phyloP scores from a whole-genome alignment of 2,113 vertebrate genomes.

The Sprattus sprattus region DNA sequence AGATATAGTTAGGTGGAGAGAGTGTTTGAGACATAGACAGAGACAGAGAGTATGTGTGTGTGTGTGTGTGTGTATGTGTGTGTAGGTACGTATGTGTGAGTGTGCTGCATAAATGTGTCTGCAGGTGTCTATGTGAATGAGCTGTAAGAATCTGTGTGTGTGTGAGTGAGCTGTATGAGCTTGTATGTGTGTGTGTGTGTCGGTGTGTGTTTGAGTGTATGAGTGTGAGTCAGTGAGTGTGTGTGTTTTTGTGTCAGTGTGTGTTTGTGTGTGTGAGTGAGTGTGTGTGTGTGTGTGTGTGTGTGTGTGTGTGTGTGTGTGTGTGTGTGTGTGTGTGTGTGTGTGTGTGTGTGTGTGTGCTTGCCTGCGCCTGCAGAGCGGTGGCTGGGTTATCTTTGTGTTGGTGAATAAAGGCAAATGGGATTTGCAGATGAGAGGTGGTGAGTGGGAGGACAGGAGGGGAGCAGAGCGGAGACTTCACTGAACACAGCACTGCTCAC shows the following conservation, averaged over 20 bases:
- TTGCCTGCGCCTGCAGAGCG: background rate
- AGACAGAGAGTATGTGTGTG: background rate
- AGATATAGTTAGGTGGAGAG: too few relatives aligned
- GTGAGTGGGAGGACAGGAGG: background rate
- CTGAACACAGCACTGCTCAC: background rate
- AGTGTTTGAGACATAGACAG: background rate
- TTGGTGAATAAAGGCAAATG: background rate
- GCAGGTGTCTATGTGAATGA: too few relatives aligned
- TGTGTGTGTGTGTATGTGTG: background rate
- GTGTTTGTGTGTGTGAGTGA: too few relatives aligned
- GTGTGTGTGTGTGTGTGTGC: background rate
- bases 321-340: background rate
- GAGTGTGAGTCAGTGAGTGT: too few relatives aligned
- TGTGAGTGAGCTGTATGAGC: too few relatives aligned
- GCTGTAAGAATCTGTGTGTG: too few relatives aligned
- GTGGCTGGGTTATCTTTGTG: background rate
- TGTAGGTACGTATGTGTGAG: background rate
- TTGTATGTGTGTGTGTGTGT: too few relatives aligned
- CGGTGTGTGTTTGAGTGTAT: too few relatives aligned
- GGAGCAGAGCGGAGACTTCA: background rate
- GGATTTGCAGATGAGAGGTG: background rate
- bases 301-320: background rate
- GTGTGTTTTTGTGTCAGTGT: too few relatives aligned
- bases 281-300: background rate
- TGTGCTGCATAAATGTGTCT: too few relatives aligned